Evolutionary conservation across 2,113 vertebrate species (phyloP).

Genomic region (Callipepla squamata): DNA sequence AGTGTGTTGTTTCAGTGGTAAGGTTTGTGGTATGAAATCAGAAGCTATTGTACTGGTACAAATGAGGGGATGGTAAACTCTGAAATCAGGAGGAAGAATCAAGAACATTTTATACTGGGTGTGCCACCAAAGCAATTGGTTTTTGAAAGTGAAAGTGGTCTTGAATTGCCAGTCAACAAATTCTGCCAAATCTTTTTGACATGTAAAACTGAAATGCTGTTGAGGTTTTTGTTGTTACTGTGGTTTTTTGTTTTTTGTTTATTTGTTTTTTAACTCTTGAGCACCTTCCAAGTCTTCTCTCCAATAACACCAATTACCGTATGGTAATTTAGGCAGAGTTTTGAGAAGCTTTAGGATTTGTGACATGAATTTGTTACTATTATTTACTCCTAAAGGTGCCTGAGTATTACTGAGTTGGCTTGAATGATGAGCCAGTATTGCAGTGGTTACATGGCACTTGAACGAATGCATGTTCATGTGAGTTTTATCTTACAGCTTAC

Average conservation of each 20-base stretch:
- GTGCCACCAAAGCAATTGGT: not conserved
- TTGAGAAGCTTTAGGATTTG: not conserved
- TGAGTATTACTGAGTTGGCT: not conserved
- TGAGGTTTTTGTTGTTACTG: not conserved
- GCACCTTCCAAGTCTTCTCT: not conserved
- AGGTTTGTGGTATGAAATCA: not conserved
- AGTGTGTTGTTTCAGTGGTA: not conserved
- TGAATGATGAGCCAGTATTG: not conserved
- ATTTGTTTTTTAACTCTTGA: not conserved
- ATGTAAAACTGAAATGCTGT: not conserved
- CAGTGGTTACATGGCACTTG: not conserved
- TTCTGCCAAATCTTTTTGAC: not conserved
- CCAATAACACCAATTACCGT: not conserved
- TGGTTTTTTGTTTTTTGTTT: too few species aligned
- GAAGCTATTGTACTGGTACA: not conserved
- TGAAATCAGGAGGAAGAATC: not conserved
- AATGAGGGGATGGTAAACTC: not conserved
- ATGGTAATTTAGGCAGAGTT: not conserved
- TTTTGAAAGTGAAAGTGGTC: not conserved
- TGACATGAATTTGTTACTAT: not conserved
- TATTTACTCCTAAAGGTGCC: not conserved
- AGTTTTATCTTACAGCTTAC: not conserved
- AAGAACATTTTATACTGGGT: not conserved
- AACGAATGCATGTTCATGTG: accelerated
- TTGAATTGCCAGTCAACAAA: not conserved